These are phyloP conservation scores for Drosophila koepferae DNA, from an alignment of 2,888 invertebrate species.

Conservation along the genomic window DNA sequence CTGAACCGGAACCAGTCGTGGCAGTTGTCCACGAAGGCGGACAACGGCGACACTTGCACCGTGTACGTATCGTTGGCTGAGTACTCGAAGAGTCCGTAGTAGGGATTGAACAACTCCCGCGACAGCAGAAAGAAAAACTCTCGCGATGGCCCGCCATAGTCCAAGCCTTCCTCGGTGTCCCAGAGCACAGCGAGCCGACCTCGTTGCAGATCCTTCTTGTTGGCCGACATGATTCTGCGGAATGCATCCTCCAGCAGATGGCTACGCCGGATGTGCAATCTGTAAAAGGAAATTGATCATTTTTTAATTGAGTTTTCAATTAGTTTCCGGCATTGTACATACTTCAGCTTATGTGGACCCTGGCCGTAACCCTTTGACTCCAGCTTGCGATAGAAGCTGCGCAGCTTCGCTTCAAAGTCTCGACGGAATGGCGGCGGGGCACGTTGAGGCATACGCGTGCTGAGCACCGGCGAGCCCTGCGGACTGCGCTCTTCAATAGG, in stretches of 20 bases:
- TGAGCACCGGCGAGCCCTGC: conserved; percentile 90
- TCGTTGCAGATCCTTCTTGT: conserved; percentile 97
- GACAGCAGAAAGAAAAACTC: conserved; percentile 99
- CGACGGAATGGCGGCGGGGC: conserved; percentile 96
- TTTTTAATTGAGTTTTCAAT: neutral
- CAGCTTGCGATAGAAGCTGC: conserved; percentile 96
- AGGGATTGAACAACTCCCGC: conserved; percentile 98
- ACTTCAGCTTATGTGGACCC: conserved; percentile 98
- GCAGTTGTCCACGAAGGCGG: conserved; percentile 98
- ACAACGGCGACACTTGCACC: conserved; percentile 97
- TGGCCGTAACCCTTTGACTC: conserved; percentile 99
- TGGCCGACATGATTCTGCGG: conserved; percentile 97
- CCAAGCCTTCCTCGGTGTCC: conserved; percentile 98
- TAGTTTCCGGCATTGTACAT: conserved; percentile 42
- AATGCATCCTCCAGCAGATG: conserved; percentile 98
- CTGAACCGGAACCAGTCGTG: conserved; percentile 99
- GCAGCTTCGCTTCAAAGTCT: conserved; percentile 97
- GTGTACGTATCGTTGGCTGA: conserved; percentile 99
- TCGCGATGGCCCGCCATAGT: conserved; percentile 97
- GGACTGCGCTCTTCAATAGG: conserved; percentile 88
- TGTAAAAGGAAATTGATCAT: conserved; percentile 82
- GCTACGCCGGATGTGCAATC: conserved; percentile 96
- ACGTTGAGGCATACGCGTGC: conserved; percentile 90
- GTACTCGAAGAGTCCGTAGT: conserved; percentile 99
- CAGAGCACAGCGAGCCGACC: conserved; percentile 97